Percentiles rank a stretch among this genome's conserved stretches.
Conservation (phyloP, 2,888 invertebrate genomes). For the Pardosa pseudoannulata region DNA sequence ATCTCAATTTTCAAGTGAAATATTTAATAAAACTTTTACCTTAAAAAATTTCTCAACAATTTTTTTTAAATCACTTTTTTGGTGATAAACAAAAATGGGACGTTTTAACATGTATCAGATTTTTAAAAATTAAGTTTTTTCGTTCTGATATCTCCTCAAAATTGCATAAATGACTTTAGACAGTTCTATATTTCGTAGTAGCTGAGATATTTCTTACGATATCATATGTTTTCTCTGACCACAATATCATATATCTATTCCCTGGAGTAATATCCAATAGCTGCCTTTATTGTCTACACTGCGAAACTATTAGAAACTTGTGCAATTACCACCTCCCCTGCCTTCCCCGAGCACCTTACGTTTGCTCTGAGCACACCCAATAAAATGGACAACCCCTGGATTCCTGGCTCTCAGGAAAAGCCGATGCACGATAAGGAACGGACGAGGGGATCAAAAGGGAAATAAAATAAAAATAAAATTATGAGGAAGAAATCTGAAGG, state of each 20-base stretch:
- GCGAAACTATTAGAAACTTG: background rate
- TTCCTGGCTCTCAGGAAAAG: background rate
- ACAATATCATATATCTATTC: too few relatives aligned
- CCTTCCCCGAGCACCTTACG: constrained; percentile 5
- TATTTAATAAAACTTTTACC: too few relatives aligned
- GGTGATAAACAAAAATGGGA: constrained; percentile 55
- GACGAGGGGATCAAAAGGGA: constrained; percentile 29
- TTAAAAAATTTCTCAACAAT: constrained; percentile 32
- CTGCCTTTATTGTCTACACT: background rate
- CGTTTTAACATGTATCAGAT: too few relatives aligned
- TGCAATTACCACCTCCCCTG: background rate
- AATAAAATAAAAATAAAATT: background rate
- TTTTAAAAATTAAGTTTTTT: too few relatives aligned
- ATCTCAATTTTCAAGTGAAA: too few relatives aligned
- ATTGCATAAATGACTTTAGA: too few relatives aligned
- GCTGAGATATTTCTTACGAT: too few relatives aligned
- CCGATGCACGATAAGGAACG: background rate
- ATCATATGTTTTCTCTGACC: too few relatives aligned
- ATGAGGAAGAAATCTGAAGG: background rate
- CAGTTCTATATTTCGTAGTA: too few relatives aligned
- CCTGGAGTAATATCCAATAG: background rate
- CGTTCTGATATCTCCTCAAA: too few relatives aligned
- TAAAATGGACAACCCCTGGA: constrained; percentile 42
- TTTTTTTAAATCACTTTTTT: constrained; percentile 58
- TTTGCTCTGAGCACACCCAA: constrained; percentile 22